Conservation (phyloP, 2,888 invertebrate genomes). For the Augochlorella aurata region DNA sequence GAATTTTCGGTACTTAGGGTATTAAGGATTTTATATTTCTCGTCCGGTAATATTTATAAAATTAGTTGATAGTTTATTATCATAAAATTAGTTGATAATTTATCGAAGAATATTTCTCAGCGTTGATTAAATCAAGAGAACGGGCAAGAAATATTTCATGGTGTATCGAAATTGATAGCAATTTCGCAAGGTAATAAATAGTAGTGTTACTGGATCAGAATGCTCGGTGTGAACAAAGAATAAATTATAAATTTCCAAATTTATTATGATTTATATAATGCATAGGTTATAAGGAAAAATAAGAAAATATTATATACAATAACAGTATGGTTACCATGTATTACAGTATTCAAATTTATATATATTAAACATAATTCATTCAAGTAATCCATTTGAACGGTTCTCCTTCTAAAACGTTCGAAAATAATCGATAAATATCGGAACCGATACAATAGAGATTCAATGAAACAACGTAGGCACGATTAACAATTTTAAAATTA, state of each 20-base stretch:
- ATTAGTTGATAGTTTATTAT: no score
- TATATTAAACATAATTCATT: conserved; percentile 6
- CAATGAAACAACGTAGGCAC: conserved; percentile 1
- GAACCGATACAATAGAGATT: background rate
- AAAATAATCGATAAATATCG: background rate
- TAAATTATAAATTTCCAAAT: conserved; percentile 13
- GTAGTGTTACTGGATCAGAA: background rate
- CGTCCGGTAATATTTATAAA: no score
- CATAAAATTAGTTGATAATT: no score
- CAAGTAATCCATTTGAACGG: background rate
- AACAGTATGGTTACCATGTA: conserved; percentile 16
- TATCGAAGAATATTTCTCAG: no score
- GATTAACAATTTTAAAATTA: conserved; percentile 1
- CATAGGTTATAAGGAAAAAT: background rate
- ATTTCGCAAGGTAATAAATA: background rate
- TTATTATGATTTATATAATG: conserved; percentile 1
- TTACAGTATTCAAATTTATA: conserved; percentile 11
- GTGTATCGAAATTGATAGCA: background rate
- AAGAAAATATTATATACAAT: conserved; percentile 16
- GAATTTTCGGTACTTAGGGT: no score
- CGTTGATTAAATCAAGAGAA: no score
- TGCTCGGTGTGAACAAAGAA: background rate
- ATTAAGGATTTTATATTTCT: no score
- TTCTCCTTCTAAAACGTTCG: background rate
- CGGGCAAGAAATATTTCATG: background rate